Conservation (phyloP, 2,113 vertebrate genomes). For the Sylvilagus bachmani region DNA sequence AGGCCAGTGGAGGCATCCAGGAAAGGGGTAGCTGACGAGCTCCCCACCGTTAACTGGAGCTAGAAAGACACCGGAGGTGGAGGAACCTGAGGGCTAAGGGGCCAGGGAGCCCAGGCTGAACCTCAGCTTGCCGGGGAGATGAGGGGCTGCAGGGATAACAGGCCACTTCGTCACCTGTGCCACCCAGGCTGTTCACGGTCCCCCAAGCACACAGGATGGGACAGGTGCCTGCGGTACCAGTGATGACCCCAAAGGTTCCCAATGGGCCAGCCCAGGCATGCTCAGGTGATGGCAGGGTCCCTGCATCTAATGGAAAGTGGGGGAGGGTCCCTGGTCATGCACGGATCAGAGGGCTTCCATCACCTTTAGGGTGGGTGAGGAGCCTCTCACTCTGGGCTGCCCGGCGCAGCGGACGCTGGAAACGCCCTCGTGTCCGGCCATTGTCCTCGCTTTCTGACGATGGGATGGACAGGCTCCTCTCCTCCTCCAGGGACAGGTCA, state of each 20-base stretch:
- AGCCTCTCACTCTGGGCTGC: constrained; percentile 95
- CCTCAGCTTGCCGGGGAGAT: not conserved
- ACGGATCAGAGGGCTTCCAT: constrained; percentile 23
- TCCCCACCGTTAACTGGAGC: not conserved
- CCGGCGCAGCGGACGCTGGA: constrained; percentile 95
- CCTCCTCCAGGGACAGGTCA: constrained; percentile 97
- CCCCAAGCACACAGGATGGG: not conserved
- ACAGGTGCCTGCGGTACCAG: not conserved
- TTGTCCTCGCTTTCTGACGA: constrained; percentile 99
- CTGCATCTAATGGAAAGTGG: not conserved
- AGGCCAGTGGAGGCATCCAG: not conserved
- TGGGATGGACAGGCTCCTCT: constrained; percentile 96
- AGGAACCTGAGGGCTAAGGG: not conserved
- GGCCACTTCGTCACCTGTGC: not conserved
- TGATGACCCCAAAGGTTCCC: not conserved
- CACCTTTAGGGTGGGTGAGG: constrained; percentile 97
- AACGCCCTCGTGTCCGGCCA: constrained; percentile 94
- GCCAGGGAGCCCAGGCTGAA: not conserved
- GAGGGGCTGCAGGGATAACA: not conserved
- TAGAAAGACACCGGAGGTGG: not conserved
- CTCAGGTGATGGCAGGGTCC: not conserved
- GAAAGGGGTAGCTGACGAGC: not conserved
- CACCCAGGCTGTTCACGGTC: not conserved
- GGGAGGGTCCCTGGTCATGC: not conserved
- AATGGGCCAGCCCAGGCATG: not conserved